Conservation (phyloP, 2,113 vertebrate species). For the Pluvianellus socialis region DNA sequence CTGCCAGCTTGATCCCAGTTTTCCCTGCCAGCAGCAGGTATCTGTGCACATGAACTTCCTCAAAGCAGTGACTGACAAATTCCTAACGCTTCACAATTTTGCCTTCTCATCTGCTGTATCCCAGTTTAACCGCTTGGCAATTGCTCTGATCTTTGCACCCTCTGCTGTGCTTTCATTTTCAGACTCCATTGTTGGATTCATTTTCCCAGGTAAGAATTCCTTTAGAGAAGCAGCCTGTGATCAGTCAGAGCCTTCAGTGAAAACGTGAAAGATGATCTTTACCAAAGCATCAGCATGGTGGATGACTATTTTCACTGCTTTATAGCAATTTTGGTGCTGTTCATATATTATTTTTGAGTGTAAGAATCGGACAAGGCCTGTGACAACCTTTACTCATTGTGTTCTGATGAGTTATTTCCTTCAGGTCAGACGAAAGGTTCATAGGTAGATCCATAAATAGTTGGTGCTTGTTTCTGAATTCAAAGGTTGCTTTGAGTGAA, state of each 20-base stretch:
- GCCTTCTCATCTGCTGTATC: background rate
- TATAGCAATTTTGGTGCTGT: background rate
- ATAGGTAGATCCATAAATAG: slow-evolving; percentile 64
- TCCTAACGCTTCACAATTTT: background rate
- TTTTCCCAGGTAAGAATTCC: background rate
- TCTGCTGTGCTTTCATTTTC: background rate
- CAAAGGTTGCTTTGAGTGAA: slow-evolving; percentile 54
- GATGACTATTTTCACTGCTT: background rate
- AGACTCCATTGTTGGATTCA: background rate
- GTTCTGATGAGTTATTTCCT: background rate
- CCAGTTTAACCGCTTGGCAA: background rate
- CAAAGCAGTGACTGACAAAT: background rate
- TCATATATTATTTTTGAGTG: fast-evolving
- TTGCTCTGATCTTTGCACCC: background rate
- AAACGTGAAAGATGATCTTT: background rate
- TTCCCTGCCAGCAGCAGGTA: background rate
- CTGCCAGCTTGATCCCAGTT: background rate
- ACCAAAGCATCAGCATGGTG: background rate
- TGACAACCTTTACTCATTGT: background rate
- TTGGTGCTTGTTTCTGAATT: slow-evolving; percentile 31
- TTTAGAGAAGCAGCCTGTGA: background rate
- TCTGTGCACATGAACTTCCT: background rate
- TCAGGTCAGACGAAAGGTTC: slow-evolving; percentile 31
- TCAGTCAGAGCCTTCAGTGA: background rate
- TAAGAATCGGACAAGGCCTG: background rate